Conservation (phyloP, 53 echinoderm and acorn worm species). For the Holothuria scabra region DNA sequence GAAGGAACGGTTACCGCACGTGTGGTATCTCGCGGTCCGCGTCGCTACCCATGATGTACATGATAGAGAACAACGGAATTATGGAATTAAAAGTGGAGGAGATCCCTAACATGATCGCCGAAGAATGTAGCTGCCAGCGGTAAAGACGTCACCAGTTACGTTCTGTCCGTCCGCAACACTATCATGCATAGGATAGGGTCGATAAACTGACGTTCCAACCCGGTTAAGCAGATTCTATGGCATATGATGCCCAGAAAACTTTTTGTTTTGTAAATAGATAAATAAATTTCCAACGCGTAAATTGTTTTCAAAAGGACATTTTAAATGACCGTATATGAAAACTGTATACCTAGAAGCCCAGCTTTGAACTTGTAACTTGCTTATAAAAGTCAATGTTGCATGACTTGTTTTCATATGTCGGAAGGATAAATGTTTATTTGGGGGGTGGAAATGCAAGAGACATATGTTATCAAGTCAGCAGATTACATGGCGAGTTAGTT, state of each 20-base stretch:
- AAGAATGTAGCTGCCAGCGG: conserved; percentile 78
- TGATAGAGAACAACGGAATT: conserved; percentile 72
- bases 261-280: too few species aligned
- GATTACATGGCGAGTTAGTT: too few species aligned
- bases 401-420: background rate
- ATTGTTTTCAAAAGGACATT: conserved; percentile 51
- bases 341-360: background rate
- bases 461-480: too few species aligned
- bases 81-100: conserved; percentile 80
- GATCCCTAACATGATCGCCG: conserved; percentile 92
- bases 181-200: too few species aligned
- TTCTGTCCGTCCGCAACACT: too few species aligned
- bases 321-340: conserved; percentile 40
- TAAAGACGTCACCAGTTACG: background rate
- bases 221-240: background rate
- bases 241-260: background rate
- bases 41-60: conserved; percentile 92
- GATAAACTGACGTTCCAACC: too few species aligned
- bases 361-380: background rate
- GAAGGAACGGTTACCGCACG: conserved; percentile 47
- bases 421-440: too few species aligned
- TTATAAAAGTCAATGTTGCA: background rate
- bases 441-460: too few species aligned
- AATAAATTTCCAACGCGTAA: background rate
- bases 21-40: conserved; percentile 72